Evolutionary conservation across 2,888 invertebrate genomes (phyloP).

Genomic region (Lysandra coridon): DNA sequence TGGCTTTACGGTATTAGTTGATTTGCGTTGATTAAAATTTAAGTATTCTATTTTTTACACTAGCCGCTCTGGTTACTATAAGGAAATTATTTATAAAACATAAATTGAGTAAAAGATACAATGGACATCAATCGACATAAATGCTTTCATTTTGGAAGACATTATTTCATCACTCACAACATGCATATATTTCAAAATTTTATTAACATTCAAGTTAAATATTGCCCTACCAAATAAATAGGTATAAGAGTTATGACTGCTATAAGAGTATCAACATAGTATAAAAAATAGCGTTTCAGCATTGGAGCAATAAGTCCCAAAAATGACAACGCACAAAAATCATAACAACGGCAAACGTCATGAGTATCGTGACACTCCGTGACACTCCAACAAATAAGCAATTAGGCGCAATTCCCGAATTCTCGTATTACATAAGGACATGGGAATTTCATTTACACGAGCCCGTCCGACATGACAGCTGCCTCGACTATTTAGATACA

Average conservation of each 20-base stretch:
- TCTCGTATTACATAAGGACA: constrained; percentile 45
- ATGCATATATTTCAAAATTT: no score
- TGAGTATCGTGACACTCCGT: not conserved
- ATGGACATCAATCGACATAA: no score
- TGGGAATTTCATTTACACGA: constrained; percentile 63
- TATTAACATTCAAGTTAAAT: no score
- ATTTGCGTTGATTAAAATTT: not conserved
- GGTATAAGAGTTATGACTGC: no score
- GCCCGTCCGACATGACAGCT: constrained; percentile 63
- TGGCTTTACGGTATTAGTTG: constrained; percentile 1
- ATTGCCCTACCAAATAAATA: no score
- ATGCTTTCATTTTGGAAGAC: no score
- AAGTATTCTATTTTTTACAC: not conserved
- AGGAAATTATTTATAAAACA: no score
- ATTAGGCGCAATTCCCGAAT: constrained; percentile 26
- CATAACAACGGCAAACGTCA: constrained; percentile 2
- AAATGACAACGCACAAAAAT: not conserved
- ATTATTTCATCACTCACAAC: no score
- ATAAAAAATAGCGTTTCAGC: not conserved
- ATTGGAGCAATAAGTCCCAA: not conserved
- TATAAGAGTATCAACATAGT: not conserved
- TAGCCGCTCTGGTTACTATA: not conserved
- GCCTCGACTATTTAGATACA: constrained; percentile 69
- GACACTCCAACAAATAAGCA: constrained; percentile 22
- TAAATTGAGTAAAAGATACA: no score